Conservation (phyloP, 2,888 invertebrate species). For the Deilephila porcellus region DNA sequence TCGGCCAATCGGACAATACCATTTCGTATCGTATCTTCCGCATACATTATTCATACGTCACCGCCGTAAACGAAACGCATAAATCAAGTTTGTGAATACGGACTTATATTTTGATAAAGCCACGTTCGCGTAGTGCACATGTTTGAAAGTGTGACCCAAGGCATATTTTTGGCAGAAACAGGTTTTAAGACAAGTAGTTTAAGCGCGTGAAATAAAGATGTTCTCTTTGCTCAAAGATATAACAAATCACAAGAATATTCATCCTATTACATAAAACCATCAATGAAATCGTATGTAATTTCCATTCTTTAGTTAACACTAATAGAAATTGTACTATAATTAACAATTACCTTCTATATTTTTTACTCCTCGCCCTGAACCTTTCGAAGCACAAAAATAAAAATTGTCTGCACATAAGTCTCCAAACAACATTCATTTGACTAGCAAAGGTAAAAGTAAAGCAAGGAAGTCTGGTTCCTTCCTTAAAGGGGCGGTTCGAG, state of each 20-base stretch:
- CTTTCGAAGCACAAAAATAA: neutral
- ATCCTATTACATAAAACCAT: too few species aligned
- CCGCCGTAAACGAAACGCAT: constrained; percentile 37
- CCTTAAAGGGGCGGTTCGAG: constrained; percentile 54
- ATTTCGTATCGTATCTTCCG: constrained; percentile 40
- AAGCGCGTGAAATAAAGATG: too few species aligned
- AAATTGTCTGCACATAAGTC: neutral
- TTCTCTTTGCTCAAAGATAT: too few species aligned
- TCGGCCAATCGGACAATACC: constrained; percentile 36
- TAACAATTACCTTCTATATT: too few species aligned
- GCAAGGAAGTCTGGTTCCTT: constrained; percentile 54
- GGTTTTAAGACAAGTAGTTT: too few species aligned
- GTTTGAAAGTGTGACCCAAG: too few species aligned
- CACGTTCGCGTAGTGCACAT: neutral
- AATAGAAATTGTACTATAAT: too few species aligned
- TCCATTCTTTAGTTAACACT: too few species aligned
- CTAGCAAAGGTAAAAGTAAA: constrained; percentile 48
- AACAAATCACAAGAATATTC: too few species aligned
- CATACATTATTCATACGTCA: constrained; percentile 36
- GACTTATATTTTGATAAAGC: constrained; percentile 38
- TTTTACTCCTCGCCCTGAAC: too few species aligned
- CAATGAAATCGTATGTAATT: too few species aligned
- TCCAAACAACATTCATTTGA: constrained; percentile 42
- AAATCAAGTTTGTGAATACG: constrained; percentile 46
- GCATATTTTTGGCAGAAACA: too few species aligned